phyloP scores from a whole-genome alignment of 2,888 invertebrate species.

The Drosophila yooni region DNA sequence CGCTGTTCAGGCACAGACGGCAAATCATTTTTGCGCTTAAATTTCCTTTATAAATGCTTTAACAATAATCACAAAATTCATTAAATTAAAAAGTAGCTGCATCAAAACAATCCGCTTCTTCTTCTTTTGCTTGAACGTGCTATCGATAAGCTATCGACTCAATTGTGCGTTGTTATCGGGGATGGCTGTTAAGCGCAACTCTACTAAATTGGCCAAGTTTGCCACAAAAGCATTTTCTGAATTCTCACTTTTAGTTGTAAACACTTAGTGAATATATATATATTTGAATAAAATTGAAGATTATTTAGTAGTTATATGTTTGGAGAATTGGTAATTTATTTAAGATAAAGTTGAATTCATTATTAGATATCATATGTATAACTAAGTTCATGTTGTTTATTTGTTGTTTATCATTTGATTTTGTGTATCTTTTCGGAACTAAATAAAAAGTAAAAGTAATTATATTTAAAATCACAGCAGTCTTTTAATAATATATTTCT shows the following conservation, averaged over 20 bases:
- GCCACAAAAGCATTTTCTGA: not conserved
- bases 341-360: slow-evolving; percentile 78
- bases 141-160: slow-evolving; percentile 18
- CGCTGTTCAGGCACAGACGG: slow-evolving; percentile 81
- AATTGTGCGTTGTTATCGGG: not conserved
- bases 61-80: slow-evolving; percentile 15
- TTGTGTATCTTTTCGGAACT: slow-evolving; percentile 60
- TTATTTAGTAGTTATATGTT: slow-evolving; percentile 27
- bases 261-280: too few relatives aligned
- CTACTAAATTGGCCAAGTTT: not conserved
- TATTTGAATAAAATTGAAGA: not conserved
- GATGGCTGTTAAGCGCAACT: slow-evolving; percentile 1
- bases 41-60: slow-evolving; percentile 45
- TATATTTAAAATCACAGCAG: slow-evolving; percentile 85
- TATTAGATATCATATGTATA: slow-evolving; percentile 71
- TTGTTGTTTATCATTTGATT: slow-evolving; percentile 41
- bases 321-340: slow-evolving; percentile 80
- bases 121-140: slow-evolving; percentile 4
- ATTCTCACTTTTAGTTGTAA: not conserved
- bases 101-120: slow-evolving; percentile 48
- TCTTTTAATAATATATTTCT: slow-evolving; percentile 82
- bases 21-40: slow-evolving; percentile 78
- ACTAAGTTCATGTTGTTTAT: slow-evolving; percentile 68
- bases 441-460: slow-evolving; percentile 56
- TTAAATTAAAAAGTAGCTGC: slow-evolving; percentile 20